Percentiles rank a stretch among this genome's conserved stretches.
Conservation (phyloP, 2,888 invertebrate genomes). For the Melitaea athalia region DNA sequence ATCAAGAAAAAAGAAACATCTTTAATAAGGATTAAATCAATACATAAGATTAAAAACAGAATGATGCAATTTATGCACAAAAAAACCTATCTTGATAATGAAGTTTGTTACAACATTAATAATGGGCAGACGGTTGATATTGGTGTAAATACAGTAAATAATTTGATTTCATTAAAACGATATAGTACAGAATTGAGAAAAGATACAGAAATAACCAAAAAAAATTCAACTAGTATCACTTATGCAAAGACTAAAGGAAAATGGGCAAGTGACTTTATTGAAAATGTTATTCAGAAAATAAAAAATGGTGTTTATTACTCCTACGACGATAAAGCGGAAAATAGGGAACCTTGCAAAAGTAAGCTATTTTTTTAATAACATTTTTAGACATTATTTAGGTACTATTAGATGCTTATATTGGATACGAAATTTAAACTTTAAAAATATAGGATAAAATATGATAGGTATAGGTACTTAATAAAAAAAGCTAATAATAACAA, state of each 20-base stretch:
- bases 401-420: not conserved
- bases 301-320: constrained; percentile 65
- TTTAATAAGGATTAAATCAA: constrained; percentile 46
- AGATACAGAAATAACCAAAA: constrained; percentile 9
- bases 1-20: not conserved
- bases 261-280: constrained; percentile 68
- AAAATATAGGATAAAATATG: not conserved
- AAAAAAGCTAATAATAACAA: not conserved
- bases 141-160: constrained; percentile 20
- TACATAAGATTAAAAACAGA: constrained; percentile 58
- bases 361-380: not conserved
- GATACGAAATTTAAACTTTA: not conserved
- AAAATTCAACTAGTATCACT: constrained; percentile 28
- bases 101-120: constrained; percentile 15
- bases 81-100: constrained; percentile 41
- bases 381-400: not conserved
- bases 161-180: not conserved
- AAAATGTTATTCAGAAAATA: constrained; percentile 68
- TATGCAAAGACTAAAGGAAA: constrained; percentile 59
- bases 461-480: not conserved
- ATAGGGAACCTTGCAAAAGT: constrained; percentile 17
- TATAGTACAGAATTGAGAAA: constrained; percentile 5
- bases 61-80: constrained; percentile 61
- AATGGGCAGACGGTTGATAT: not conserved
- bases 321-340: constrained; percentile 45